Base-by-base conservation (phyloP, 2,888 invertebrate species). In the Mylabris sibirica region DNA sequence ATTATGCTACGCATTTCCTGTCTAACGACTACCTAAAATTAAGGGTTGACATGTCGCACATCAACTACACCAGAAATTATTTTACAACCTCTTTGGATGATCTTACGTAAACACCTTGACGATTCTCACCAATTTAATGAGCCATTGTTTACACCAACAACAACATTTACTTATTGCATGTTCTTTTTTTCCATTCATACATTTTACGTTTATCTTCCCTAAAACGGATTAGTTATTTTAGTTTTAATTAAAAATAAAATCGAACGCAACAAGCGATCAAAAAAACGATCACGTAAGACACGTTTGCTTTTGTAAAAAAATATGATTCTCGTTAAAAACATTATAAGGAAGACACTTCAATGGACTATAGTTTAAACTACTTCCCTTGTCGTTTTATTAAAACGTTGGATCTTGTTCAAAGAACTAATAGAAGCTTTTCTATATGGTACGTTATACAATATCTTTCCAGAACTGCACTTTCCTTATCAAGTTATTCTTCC, bases 91-190 rank as follows among this genome's bases (percentile, higher is more conserved):
- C 61, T 69, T 69, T 64, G 57, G 66, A 66, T 65, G 60, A 41
- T 66, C 64, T 69, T 60, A 64, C 60, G 64, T 69, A 69, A 70
- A 70, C 65, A 70, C 65, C 70, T 68, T 65, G 67, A 65, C 63
- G 65, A 53, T 70, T 65, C 65, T 61, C 70, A 61, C 67, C 63
- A 70, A 64, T 70, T 67, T 67, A 70, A 70, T 63, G 70, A 65
- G 66, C 63, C 67, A 65, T 70, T 70, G 65, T 70, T 67, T 70
- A 53, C 62, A 26, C 63, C 30, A 30, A 59, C 64, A 67, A 62
- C 64, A 67, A 53, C 53, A 26, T 44, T 41, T 53, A 17, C n/a
- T 22, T 34, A 30, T 63, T 30, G 30, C 4, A 30, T 8, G 30
- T 30, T 6, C 30, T 30, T 30, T 30, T 30, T 30, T 30, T 30